phyloP scores from a whole-genome alignment of 2,113 vertebrate species.

The Thomomys bottae region DNA sequence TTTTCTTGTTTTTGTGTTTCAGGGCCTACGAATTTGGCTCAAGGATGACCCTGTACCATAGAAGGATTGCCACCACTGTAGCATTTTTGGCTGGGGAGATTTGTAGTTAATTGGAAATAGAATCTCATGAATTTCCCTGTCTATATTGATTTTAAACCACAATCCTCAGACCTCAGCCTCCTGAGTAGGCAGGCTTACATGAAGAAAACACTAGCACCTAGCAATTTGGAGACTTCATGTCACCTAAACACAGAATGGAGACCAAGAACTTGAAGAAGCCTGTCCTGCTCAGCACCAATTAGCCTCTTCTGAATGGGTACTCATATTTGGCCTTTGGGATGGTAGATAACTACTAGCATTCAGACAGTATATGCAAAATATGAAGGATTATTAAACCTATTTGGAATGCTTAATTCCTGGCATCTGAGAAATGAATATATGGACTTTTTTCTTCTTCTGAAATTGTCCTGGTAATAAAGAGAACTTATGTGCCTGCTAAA shows the following conservation, averaged over 20 bases:
- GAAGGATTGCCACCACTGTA: no score
- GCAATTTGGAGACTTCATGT: not conserved
- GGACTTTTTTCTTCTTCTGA: not conserved
- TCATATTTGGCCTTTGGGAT: not conserved
- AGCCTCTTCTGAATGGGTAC: not conserved
- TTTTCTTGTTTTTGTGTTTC: no score
- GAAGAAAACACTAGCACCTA: no score
- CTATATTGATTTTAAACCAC: no score
- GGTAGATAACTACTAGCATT: not conserved
- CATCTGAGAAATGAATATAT: not conserved
- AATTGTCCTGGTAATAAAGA: not conserved
- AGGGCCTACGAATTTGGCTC: no score
- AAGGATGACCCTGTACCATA: no score
- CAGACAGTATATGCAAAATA: constrained; percentile 2
- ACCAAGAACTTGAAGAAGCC: not conserved
- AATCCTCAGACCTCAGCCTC: no score
- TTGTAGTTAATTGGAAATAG: no score
- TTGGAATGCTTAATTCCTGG: constrained; percentile 23
- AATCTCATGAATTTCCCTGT: no score
- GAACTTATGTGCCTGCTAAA: not conserved
- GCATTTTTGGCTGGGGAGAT: no score
- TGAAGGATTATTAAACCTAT: not conserved
- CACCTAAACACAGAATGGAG: not conserved
- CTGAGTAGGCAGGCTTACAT: no score
- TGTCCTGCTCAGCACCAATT: not conserved